These are phyloP conservation scores for Sicus ferrugineus DNA, from an alignment of 2,888 invertebrate species.

Conservation along the genomic window DNA sequence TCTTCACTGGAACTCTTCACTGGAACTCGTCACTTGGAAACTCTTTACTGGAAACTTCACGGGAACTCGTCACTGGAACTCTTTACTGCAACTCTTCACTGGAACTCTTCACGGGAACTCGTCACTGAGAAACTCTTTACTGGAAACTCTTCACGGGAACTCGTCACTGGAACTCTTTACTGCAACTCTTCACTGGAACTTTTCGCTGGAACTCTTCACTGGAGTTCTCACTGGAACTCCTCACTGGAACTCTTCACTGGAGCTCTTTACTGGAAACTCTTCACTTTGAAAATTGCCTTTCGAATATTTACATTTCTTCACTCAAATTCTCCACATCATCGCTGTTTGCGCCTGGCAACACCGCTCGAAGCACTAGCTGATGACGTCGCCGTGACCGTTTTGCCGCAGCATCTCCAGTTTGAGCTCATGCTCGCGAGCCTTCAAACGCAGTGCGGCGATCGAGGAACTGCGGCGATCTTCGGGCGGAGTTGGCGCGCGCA, in stretches of 20 bases:
- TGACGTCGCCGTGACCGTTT: slow-evolving; percentile 76
- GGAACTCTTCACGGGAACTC: too few species aligned
- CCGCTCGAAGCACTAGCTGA: slow-evolving; percentile 70
- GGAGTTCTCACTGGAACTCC: slow-evolving; percentile 16
- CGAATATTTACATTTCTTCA: not conserved
- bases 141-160: too few species aligned
- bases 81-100: too few species aligned
- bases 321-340: not conserved
- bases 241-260: too few species aligned
- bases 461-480: slow-evolving; percentile 86
- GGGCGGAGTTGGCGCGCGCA: slow-evolving; percentile 68
- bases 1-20: too few species aligned
- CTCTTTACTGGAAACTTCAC: too few species aligned
- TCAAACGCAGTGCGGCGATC: slow-evolving; percentile 85
- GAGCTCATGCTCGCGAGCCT: slow-evolving; percentile 89
- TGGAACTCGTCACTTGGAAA: too few species aligned
- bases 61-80: too few species aligned
- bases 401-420: slow-evolving; percentile 84
- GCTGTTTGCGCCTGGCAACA: not conserved
- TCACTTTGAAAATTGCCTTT: not conserved
- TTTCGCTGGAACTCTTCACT: too few species aligned
- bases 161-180: too few species aligned
- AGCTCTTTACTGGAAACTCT: not conserved
- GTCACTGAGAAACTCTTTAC: too few species aligned
- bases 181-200: too few species aligned